phyloP scores from a whole-genome alignment of 2,888 invertebrate genomes.

The Camptogramma bilineatum region DNA sequence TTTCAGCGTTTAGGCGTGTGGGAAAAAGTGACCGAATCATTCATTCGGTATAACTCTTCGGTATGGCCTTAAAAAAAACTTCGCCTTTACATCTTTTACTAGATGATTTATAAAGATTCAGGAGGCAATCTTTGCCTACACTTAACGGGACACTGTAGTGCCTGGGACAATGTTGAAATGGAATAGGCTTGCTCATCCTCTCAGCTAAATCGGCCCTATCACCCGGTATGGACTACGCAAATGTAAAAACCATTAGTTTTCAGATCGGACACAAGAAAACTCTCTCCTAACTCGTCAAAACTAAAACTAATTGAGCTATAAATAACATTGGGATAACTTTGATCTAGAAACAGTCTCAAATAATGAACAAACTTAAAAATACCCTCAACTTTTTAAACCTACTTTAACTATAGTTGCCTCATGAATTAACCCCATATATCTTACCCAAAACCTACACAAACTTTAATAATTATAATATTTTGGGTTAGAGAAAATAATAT shows the following conservation, averaged over 20 bases:
- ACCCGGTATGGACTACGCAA: background rate
- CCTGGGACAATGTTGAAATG: no score
- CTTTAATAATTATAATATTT: background rate
- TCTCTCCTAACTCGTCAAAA: background rate
- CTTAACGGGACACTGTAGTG: no score
- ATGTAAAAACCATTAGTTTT: background rate
- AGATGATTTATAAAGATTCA: no score
- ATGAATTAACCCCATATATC: background rate
- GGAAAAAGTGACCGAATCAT: no score
- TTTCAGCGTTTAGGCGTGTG: no score
- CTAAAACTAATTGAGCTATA: conserved; percentile 1
- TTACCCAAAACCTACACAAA: background rate
- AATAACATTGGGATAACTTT: conserved; percentile 4
- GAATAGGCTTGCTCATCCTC: no score
- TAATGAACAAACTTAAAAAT: conserved; percentile 1
- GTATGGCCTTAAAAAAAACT: no score
- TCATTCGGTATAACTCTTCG: no score
- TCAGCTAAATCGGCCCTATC: no score
- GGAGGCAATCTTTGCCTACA: no score
- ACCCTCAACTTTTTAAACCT: background rate
- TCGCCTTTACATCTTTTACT: no score
- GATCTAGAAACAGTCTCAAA: conserved; percentile 18
- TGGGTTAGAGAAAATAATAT: background rate
- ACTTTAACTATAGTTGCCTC: background rate
- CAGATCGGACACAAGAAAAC: background rate